Evolutionary conservation across 2,888 invertebrate species (phyloP), one percentile per base, ranked within the genome.

Genomic region (Drosophila histrio): DNA sequence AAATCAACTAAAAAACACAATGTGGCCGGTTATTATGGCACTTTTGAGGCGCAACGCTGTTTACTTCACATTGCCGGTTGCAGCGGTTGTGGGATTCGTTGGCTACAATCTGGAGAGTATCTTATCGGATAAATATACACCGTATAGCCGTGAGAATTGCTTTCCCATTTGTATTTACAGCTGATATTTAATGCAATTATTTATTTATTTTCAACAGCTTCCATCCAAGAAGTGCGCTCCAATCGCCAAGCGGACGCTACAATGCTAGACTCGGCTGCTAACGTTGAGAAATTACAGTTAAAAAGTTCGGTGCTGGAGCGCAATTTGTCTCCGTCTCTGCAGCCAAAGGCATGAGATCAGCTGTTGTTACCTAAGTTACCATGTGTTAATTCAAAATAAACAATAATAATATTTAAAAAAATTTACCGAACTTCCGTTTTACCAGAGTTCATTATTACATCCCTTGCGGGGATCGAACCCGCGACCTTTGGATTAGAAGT

Each of bases 71-170:
- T 91, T 97, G 38, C 98, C 98, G 0, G 93, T 97, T 70, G 97
- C 97, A 0, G 95, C 94, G 0, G 92, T 97, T 0, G 93, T 98
- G 22, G 98, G 98, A 3, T 93, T 96, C 56, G 92, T 98, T 80
- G 98, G 98, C 22, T 98, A 98, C 90, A 95, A 97, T 83, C 77
- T 97, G 69, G 98, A 98, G 92, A 94, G 93, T 54, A 90, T 94
- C 64, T 47, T 96, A 5, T 96, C 96, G 0, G 95, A 95, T 89
- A 94, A 93, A 93, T 95, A 96, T 86, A 96, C 96, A 9, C 96
- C 96, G 0, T 95, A 94, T 79, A 95, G 92, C 72, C 94, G 95
- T 95, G 91, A 93, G 93, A n/a, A n/a, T 77, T 21, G 17, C n/a
- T 8, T 21, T 2, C 8, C 6, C 17, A 6, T 8, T 36, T 19